Base-by-base conservation (phyloP, 1,140 invertebrate genomes). In the Theocolax elegans region DNA sequence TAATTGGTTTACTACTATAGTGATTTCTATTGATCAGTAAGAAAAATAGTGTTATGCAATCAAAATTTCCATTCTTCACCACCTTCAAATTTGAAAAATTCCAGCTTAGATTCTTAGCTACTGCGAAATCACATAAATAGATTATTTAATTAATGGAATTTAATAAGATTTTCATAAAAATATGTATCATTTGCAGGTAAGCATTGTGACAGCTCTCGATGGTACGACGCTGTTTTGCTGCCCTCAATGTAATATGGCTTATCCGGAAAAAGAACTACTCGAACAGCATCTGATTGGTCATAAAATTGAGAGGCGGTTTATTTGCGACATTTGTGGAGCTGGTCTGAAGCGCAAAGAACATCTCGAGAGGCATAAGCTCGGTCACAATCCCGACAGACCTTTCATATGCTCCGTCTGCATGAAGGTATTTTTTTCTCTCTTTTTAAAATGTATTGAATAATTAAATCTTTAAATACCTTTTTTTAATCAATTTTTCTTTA, bases 291-390 rank as follows among this genome's bases (percentile, higher is more conserved):
- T 93, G 9, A 87, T 90, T 8, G 90, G 90, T 9, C 92, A 94
- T 77, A 92, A 93, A 80, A 92, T 93, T 48, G 92, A 93, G 77
- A 86, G 92, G 75, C 85, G 92, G 67, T 89, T 89, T 63, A 88
- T 86, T 21, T 89, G 88, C 72, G 88, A 89, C 73, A 88, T 89
- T 25, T 89, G 88, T 74, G 89, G 88, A n/a, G 87, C 86, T 68
- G 92, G 92, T 1, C 79, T 94, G 29, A 94, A 94, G 75, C 88
- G 92, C 8, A 93, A 93, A 78, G 92, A 94, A 79, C 92, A 94
- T 82, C 80, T 94, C 38, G 92, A 93, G 78, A 83, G 92, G 58
- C 92, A 94, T 78, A 93, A 93, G 79, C 82, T 93, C 29, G 92
- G 91, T 1, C 92, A 93, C 79, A 93, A 92, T 83, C 92, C 92